phyloP scores from a whole-genome alignment of 2,888 invertebrate species.

The Hipparchia sbordonii region DNA sequence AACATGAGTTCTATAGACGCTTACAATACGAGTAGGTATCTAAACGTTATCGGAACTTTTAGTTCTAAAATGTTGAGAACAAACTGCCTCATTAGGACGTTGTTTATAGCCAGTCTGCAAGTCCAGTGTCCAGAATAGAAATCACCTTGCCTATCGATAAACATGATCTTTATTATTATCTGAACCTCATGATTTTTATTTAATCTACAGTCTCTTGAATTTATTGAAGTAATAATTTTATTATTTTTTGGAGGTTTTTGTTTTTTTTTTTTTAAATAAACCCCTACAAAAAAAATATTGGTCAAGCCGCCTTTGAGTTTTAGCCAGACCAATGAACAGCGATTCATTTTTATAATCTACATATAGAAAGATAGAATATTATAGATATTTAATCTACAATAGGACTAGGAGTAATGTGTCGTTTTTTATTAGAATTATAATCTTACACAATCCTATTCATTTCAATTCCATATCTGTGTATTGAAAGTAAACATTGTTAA shows the following conservation, averaged over 20 bases:
- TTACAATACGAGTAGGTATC: too few species aligned
- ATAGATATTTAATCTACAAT: too few species aligned
- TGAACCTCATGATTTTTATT: not conserved
- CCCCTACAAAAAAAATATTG: too few species aligned
- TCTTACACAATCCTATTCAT: too few species aligned
- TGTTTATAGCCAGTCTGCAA: not conserved
- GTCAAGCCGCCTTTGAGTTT: too few species aligned
- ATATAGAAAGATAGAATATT: too few species aligned
- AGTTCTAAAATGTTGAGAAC: not conserved
- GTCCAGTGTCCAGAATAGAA: not conserved
- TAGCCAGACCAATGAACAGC: too few species aligned
- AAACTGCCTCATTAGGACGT: conserved; percentile 8
- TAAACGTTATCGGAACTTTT: not conserved
- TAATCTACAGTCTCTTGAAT: not conserved
- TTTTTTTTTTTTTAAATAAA: too few species aligned
- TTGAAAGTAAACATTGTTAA: conserved; percentile 1
- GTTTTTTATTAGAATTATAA: too few species aligned
- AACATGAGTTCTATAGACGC: not conserved
- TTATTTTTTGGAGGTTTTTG: too few species aligned
- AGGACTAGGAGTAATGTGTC: too few species aligned
- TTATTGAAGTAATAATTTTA: not conserved
- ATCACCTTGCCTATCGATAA: not conserved
- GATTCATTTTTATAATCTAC: too few species aligned
- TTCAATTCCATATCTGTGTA: not conserved
- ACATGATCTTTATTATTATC: not conserved